Base-by-base conservation (phyloP, 2,797 vertebrate genomes). In the Melanotaenia trifasciata region DNA sequence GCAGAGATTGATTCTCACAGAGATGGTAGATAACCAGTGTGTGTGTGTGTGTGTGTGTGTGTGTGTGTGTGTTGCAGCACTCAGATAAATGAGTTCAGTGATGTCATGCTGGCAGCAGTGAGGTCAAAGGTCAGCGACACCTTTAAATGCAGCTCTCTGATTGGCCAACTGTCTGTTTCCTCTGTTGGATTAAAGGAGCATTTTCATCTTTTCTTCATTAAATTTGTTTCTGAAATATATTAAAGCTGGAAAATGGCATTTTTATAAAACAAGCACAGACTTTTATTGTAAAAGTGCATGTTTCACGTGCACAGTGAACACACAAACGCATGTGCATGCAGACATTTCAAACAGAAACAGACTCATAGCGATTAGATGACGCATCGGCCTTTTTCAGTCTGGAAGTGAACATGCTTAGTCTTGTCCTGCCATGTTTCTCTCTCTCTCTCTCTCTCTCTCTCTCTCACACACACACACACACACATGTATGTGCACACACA, bases 51-150 rank as follows among this genome's bases (percentile, higher is more conserved):
- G 10, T 14, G 14, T 14, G 14, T 57, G 43, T 58, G 67, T 58
- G 65, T 51, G 51, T 1, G 10, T 10, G 14, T 36, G 26, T 57
- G 43, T 64, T 62, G 51, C 59, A 33, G 26, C 54, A 84, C 79
- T 89, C 72, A 64, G 59, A 36, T 69, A 75, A 82, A 87, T 85
- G 65, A 84, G 74, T 80, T 62, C 74, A 71, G 80, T 67, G 81
- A 81, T 60, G 70, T 53, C 67, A 67, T 66, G 51, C 62, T 67
- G 40, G 65, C 63, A 47, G 43, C 8, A 67, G 36, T 38, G 36
- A 63, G 73, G 73, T 82, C 79, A 68, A 28, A 75, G 67, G 61
- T 77, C 77, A 47, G 1, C 35, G n/a, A 14, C 36, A 38, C 20
- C 28, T 36, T 16, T 68, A 53, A 59, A 62, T 38, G 24, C 1